Conservation (phyloP, 1,140 invertebrate genomes). For the Bombus impatiens region DNA sequence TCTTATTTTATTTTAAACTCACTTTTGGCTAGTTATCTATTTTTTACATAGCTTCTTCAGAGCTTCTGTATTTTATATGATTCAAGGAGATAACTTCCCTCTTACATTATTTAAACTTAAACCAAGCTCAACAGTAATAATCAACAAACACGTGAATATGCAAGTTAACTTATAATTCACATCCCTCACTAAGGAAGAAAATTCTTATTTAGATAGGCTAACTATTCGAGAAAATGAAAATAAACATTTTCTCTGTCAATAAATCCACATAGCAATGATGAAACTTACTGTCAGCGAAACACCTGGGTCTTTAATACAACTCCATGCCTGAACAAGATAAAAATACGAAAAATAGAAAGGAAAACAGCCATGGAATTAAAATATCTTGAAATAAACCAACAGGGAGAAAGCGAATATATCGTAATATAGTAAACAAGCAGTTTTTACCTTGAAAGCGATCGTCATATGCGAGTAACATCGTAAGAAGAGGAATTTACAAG, state of each 20-base stretch:
- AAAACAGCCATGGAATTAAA: accelerated
- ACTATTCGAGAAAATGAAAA: not conserved
- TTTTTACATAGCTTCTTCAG: not conserved
- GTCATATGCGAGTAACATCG: not conserved
- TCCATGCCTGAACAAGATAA: no score
- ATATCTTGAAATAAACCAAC: not conserved
- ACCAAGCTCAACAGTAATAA: not conserved
- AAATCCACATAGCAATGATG: not conserved
- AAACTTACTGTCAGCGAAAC: not conserved
- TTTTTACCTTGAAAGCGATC: constrained; percentile 7
- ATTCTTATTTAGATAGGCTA: not conserved
- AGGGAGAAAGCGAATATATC: no score
- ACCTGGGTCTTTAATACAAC: not conserved
- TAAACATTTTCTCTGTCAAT: not conserved
- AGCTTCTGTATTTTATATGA: not conserved
- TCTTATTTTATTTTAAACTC: not conserved
- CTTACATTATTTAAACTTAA: not conserved
- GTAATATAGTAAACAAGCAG: not conserved
- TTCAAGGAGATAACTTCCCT: not conserved
- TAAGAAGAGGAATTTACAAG: constrained; percentile 25
- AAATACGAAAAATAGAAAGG: not conserved
- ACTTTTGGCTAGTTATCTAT: not conserved
- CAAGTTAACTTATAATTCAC: not conserved
- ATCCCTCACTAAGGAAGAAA: not conserved
- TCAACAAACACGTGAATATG: not conserved